Conservation (phyloP, 2,113 vertebrate genomes). For the Phoenicopterus ruber region DNA sequence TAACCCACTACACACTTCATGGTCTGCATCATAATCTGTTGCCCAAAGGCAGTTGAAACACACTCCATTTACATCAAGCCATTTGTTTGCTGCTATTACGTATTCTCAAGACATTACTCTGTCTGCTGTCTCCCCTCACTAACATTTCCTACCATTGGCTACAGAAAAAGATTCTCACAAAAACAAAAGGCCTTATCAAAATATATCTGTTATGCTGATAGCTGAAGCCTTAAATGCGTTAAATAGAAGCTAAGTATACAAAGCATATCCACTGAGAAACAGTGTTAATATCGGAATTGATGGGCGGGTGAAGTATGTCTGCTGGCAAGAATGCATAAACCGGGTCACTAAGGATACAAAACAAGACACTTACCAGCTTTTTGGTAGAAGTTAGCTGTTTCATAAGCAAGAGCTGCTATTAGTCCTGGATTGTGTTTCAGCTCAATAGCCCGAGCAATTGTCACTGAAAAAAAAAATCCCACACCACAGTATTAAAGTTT, state of each 20-base stretch:
- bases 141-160: neutral
- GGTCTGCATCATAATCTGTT: neutral
- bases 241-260: neutral
- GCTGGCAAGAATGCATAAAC: neutral
- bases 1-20: neutral
- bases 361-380: conserved; percentile 84
- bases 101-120: neutral
- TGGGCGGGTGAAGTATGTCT: neutral
- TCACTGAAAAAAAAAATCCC: conserved; percentile 77
- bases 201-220: neutral
- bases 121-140: neutral
- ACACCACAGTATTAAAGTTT: neutral
- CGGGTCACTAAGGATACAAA: conserved; percentile 1
- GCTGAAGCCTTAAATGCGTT: neutral
- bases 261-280: neutral
- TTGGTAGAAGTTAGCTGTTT: conserved; percentile 97
- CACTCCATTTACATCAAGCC: neutral
- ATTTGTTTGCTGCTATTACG: neutral
- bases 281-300: neutral
- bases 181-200: neutral
- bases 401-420: conserved; percentile 89
- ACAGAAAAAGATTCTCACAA: neutral
- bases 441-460: conserved; percentile 96
- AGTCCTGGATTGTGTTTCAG: conserved; percentile 91
- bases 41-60: neutral